These are phyloP conservation scores for Clostera curtula DNA, from an alignment of 2,888 invertebrate species.

Conservation along the genomic window DNA sequence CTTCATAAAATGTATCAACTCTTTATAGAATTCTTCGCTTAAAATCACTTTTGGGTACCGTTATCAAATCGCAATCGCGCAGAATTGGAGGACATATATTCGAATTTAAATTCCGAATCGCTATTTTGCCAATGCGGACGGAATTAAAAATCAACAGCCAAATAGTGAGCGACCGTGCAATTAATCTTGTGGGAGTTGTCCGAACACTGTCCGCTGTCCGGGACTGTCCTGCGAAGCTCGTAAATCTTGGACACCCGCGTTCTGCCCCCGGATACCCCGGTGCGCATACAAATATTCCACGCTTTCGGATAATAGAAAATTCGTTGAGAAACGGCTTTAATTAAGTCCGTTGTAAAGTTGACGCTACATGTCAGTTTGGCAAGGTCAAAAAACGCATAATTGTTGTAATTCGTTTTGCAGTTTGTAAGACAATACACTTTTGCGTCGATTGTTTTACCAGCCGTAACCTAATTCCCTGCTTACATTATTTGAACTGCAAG, in stretches of 20 bases:
- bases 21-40: not conserved
- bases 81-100: constrained; percentile 18
- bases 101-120: constrained; percentile 30
- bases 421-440: constrained; percentile 17
- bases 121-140: constrained; percentile 25
- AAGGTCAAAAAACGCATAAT: constrained; percentile 10
- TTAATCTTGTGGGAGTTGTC: constrained; percentile 57
- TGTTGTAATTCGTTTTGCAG: constrained; percentile 30
- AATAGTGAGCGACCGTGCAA: constrained; percentile 43
- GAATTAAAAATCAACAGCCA: constrained; percentile 54
- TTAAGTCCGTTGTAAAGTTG: constrained; percentile 22
- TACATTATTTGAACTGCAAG: too few species aligned
- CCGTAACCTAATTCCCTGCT: constrained; percentile 31
- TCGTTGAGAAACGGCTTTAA: constrained; percentile 33
- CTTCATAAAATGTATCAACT: not conserved
- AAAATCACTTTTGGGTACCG: not conserved
- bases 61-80: not conserved
- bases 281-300: constrained; percentile 47
- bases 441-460: constrained; percentile 23
- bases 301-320: constrained; percentile 36
- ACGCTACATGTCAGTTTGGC: constrained; percentile 5
- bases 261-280: constrained; percentile 36
- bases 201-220: constrained; percentile 41
- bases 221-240: constrained; percentile 34
- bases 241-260: constrained; percentile 56